Evolutionary conservation across 1,140 invertebrate genomes (phyloP).

Genomic region (Aphelinus atriplicis): DNA sequence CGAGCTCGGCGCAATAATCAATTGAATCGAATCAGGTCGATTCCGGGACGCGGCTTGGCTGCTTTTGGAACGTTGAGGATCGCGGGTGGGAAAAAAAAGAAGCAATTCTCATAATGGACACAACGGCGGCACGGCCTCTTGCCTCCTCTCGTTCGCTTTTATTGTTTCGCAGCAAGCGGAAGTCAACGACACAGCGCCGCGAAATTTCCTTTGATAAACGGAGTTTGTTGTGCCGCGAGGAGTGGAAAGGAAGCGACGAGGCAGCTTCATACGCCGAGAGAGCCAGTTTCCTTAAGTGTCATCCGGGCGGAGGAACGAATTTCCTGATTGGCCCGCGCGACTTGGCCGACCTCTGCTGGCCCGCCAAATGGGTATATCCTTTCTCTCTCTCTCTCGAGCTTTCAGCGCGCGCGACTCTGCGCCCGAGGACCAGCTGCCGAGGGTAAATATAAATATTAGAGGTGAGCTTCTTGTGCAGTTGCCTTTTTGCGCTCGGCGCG

Average conservation of each 20-base stretch:
- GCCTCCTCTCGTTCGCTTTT: slow-evolving; percentile 13
- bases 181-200: slow-evolving; percentile 25
- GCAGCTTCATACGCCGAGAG: background rate
- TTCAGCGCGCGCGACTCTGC: background rate
- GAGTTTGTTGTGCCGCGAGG: slow-evolving; percentile 23
- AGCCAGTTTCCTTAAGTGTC: slow-evolving; percentile 33
- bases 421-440: background rate
- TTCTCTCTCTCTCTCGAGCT: background rate
- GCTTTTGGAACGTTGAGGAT: too few species aligned
- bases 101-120: slow-evolving; percentile 32
- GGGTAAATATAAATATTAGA: slow-evolving; percentile 30
- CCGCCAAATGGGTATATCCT: slow-evolving; percentile 26
- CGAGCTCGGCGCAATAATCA: background rate
- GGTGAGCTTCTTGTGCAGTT: background rate
- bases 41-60: background rate
- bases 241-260: background rate
- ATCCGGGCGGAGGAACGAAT: slow-evolving; percentile 32
- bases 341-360: slow-evolving; percentile 23
- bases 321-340: slow-evolving; percentile 35
- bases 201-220: slow-evolving; percentile 36
- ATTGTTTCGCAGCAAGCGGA: slow-evolving; percentile 33
- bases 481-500: background rate
- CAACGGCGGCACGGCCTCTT: background rate
- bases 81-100: background rate
- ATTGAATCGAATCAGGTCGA: background rate